Evolutionary conservation across 2,797 vertebrate genomes (phyloP).

Genomic region (Hapalemur alaotrensis): DNA sequence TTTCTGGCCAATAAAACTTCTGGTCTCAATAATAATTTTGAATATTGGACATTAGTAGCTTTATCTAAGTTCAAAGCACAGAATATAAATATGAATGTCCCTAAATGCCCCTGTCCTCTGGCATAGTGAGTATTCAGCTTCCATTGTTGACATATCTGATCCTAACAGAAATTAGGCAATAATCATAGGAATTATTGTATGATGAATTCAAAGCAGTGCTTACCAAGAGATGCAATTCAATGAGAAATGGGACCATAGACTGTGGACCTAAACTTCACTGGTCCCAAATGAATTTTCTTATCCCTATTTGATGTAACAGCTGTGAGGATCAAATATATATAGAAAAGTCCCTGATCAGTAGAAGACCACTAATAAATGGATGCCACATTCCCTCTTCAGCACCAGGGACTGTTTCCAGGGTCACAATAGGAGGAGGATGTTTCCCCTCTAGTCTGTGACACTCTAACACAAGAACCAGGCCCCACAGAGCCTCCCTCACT

Average conservation of each 20-base stretch:
- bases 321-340: not conserved
- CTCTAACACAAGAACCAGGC: not conserved
- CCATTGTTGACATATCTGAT: not conserved
- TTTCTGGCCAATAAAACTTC: not conserved
- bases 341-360: not conserved
- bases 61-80: not conserved
- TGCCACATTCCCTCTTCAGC: not conserved
- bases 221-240: not conserved
- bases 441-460: not conserved
- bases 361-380: not conserved
- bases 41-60: not conserved
- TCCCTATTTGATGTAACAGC: not conserved
- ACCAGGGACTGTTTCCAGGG: too few relatives aligned
- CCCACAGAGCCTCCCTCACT: not conserved
- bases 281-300: not conserved
- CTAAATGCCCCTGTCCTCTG: too few relatives aligned
- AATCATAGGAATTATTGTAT: not conserved
- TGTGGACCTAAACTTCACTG: not conserved
- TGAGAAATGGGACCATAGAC: not conserved
- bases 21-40: not conserved
- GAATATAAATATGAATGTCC: not conserved
- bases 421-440: too few relatives aligned
- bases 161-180: not conserved
- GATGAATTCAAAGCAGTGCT: not conserved
- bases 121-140: not conserved